These are phyloP conservation scores for Erythrolamprus reginae DNA, from an alignment of 2,113 vertebrate genomes.

Conservation along the genomic window DNA sequence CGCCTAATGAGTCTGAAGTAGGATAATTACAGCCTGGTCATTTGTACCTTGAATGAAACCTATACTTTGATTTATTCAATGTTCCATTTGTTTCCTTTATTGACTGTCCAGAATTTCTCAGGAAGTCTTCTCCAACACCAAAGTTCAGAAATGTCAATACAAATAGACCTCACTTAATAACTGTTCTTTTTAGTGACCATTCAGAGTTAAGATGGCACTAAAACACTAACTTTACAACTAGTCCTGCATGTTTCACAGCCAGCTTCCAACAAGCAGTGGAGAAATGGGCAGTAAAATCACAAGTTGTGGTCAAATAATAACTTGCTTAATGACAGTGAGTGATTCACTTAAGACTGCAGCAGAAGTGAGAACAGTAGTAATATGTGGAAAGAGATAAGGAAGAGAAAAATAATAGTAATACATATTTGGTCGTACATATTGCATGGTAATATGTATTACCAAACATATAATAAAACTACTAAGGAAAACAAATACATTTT, in stretches of 20 bases:
- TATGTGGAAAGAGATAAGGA: no score
- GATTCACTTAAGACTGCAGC: neutral
- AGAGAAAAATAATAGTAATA: no score
- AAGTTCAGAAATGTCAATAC: neutral
- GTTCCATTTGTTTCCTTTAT: neutral
- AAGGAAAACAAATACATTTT: neutral
- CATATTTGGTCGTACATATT: neutral
- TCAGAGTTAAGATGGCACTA: neutral
- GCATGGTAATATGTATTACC: neutral
- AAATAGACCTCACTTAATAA: neutral
- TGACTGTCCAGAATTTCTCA: neutral
- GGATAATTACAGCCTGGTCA: neutral
- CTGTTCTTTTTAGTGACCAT: neutral
- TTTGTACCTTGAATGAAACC: neutral
- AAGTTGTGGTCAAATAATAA: neutral
- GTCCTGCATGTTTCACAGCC: neutral
- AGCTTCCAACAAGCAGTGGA: neutral
- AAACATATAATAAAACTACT: neutral
- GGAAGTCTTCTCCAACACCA: neutral
- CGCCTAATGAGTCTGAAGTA: neutral
- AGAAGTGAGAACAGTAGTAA: neutral
- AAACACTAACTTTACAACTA: neutral
- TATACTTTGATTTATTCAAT: neutral
- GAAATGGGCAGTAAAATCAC: neutral
- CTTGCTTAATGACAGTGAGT: neutral